Base-by-base conservation (phyloP, 1,140 invertebrate genomes). In the Copidosoma floridanum region DNA sequence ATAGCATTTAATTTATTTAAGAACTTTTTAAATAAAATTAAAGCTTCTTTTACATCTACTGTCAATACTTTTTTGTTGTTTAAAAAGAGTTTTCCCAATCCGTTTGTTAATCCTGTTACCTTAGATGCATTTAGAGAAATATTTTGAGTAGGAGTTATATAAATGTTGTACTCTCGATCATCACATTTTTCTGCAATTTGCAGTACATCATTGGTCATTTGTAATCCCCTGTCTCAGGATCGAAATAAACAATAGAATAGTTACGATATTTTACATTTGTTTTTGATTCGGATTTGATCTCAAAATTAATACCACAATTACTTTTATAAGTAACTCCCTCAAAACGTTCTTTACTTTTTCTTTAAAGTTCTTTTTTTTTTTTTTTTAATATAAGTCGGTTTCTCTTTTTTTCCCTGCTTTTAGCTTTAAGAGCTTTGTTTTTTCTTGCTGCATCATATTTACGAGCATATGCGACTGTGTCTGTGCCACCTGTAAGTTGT, bases 131-230 rank as follows among this genome's bases (percentile, higher is more conserved):
- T 14, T 1, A 20, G 12, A 7, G 32, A 40, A 5, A 66, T 48
- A 12, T 53, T 40, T 54, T 54, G 29, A 2, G 53, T 58, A 41
- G 62, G 58, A 53, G 46, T 67, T 1, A 62, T 16, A 55, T 66
- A 66, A 27, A 46, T 32, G 24, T 12, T 20, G 41, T 60, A 67
- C 4, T n/a, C 40, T 44, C n/a, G 0, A 32, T 57, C 12, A 37
- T 53, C 12, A 40, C 8, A 48, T 41, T 60, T 46, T 38, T 46
- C 66, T 48, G 63, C 54, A 29, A 68, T 56, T 37, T 68, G 66
- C 23, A 65, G 26, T 35, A 68, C 63, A 57, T 63, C 63, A 29
- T 48, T 47, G 18, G 43, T 21, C 47, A 48, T 57, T 5, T 40
- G 27, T 41, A 65, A 46, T 24, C 59, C 57, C 2, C 44, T 14